These are phyloP conservation scores for Drosophila subpulchrella DNA, from an alignment of 1,140 invertebrate species.

Conservation along the genomic window DNA sequence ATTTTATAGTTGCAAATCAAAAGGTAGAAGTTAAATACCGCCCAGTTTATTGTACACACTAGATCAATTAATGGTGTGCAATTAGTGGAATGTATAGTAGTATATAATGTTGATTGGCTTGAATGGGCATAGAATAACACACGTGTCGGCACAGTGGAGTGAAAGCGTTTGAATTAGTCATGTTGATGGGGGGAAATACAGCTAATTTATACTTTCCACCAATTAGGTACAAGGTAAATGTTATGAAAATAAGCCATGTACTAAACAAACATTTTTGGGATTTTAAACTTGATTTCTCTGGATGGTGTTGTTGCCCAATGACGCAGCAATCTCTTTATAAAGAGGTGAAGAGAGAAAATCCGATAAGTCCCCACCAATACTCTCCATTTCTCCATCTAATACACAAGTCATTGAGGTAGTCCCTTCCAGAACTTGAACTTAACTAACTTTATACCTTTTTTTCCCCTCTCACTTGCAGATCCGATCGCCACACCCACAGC, in stretches of 20 bases:
- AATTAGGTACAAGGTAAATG: slow-evolving; percentile 23
- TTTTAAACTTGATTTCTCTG: background rate
- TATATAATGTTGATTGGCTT: slow-evolving; percentile 5
- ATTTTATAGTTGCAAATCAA: background rate
- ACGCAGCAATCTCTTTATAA: slow-evolving; percentile 1
- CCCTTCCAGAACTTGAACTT: background rate
- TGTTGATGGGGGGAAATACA: slow-evolving; percentile 1
- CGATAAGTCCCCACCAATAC: slow-evolving; percentile 3
- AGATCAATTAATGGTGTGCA: slow-evolving; percentile 11
- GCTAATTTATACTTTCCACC: slow-evolving; percentile 21
- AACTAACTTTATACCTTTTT: background rate
- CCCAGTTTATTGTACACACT: background rate
- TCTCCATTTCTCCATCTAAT: slow-evolving; percentile 1
- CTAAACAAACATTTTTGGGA: background rate
- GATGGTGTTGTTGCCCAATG: background rate
- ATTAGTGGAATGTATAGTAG: background rate
- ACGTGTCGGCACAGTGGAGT: background rate
- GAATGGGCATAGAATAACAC: slow-evolving; percentile 25
- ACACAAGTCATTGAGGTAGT: slow-evolving; percentile 29
- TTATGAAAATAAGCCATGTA: slow-evolving; percentile 10
- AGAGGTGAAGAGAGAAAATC: background rate
- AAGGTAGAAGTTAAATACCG: background rate
- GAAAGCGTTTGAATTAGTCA: slow-evolving; percentile 16
- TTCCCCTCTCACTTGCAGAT: slow-evolving; percentile 51
- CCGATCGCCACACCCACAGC: slow-evolving; percentile 62